These are phyloP conservation scores for Aviceda subcristata DNA, from an alignment of 2,113 vertebrate species.

Conservation along the genomic window DNA sequence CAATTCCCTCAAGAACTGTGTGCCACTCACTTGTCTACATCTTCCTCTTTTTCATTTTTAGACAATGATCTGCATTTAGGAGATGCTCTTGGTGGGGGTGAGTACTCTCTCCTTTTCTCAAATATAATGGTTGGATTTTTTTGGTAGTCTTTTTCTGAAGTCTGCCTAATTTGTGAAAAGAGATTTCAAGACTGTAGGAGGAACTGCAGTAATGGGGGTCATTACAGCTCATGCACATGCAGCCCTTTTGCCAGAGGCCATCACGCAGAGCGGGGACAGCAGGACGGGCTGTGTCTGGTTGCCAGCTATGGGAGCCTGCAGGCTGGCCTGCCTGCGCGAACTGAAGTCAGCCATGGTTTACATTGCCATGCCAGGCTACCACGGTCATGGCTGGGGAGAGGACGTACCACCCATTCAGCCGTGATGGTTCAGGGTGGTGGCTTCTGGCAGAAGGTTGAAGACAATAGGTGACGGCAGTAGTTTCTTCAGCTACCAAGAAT, in stretches of 20 bases:
- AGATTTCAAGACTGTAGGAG: not conserved
- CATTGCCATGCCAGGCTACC: not conserved
- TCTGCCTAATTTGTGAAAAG: not conserved
- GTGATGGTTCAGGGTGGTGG: not conserved
- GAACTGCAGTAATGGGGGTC: not conserved
- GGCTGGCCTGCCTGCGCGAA: rapidly evolving
- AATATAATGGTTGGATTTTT: not conserved
- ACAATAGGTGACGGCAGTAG: too few species aligned
- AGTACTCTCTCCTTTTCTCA: not conserved
- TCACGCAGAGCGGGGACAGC: not conserved
- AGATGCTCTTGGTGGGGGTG: conserved; percentile 42
- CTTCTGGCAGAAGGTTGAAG: not conserved
- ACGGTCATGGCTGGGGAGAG: not conserved
- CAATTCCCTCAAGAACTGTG: not conserved
- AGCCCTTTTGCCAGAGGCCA: not conserved
- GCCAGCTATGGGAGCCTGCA: not conserved
- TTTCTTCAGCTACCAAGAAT: not conserved
- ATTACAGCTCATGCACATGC: too few species aligned
- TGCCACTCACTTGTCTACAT: not conserved
- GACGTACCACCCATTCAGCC: rapidly evolving
- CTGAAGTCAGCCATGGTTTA: not conserved
- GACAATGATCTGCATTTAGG: conserved; percentile 53
- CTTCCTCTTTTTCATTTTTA: not conserved
- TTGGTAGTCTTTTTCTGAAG: not conserved
- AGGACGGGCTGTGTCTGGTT: not conserved